Evolutionary conservation across 2,113 vertebrate species (phyloP).

Genomic region (Oryzias celebensis): DNA sequence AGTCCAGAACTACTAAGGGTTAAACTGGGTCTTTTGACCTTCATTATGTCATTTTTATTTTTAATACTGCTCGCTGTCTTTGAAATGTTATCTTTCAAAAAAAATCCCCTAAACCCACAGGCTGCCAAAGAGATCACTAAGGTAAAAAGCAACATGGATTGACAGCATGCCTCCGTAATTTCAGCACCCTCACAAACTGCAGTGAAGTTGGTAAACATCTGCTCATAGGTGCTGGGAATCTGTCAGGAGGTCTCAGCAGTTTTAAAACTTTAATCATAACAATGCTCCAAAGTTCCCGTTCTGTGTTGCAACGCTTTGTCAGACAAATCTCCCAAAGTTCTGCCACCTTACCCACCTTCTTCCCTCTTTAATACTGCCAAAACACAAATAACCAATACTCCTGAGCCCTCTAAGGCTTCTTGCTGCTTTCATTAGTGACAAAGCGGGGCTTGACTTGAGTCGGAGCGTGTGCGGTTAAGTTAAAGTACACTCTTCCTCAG

Average conservation of each 20-base stretch:
- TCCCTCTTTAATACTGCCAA: slow-evolving; percentile 60
- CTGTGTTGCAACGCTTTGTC: slow-evolving; percentile 69
- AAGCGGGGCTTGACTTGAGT: slow-evolving; percentile 71
- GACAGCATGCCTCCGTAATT: slow-evolving; percentile 72
- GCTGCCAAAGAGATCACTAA: slow-evolving; percentile 67
- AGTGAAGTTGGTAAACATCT: slow-evolving; percentile 74
- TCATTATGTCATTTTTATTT: slow-evolving; percentile 53
- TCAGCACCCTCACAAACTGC: slow-evolving; percentile 69
- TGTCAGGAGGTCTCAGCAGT: slow-evolving; percentile 77
- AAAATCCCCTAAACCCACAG: slow-evolving; percentile 61
- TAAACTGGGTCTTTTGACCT: slow-evolving; percentile 62
- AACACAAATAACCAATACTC: slow-evolving; percentile 76
- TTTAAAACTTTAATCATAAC: slow-evolving; percentile 77
- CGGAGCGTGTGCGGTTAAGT: slow-evolving; percentile 54
- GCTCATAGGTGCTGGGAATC: slow-evolving; percentile 73
- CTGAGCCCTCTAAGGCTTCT: slow-evolving; percentile 70
- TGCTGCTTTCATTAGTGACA: slow-evolving; percentile 80
- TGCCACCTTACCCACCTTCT: slow-evolving; percentile 53
- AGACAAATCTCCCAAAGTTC: slow-evolving; percentile 77
- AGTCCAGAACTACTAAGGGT: not conserved
- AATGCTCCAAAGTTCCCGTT: slow-evolving; percentile 63
- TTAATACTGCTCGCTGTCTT: slow-evolving; percentile 49
- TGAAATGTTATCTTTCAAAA: slow-evolving; percentile 51
- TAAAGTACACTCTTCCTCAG: slow-evolving; percentile 59
- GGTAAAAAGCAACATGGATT: slow-evolving; percentile 66